phyloP scores from a whole-genome alignment of 2,888 invertebrate species.

The Mellilla xanthometata region DNA sequence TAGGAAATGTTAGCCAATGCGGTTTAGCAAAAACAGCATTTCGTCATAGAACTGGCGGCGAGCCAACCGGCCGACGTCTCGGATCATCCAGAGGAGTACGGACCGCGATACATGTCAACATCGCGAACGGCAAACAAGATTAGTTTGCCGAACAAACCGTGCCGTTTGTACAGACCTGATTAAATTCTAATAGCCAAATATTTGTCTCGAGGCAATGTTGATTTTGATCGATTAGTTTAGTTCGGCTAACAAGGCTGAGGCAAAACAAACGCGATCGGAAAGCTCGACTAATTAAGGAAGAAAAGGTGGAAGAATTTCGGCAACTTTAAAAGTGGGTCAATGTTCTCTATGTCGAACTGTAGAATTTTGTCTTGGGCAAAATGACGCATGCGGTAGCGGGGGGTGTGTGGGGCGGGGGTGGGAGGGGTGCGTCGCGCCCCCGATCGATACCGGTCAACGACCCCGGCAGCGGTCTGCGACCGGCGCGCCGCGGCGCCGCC shows the following conservation, averaged over 20 bases:
- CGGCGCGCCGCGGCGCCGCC: slow-evolving; percentile 76
- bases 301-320: slow-evolving; percentile 6
- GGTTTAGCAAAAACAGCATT: slow-evolving; percentile 43
- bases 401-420: slow-evolving; percentile 32
- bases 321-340: slow-evolving; percentile 28
- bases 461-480: slow-evolving; percentile 67
- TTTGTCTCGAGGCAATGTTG: slow-evolving; percentile 7
- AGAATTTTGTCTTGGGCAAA: slow-evolving; percentile 48
- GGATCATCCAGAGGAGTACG: slow-evolving; percentile 26
- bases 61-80: slow-evolving; percentile 42
- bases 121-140: slow-evolving; percentile 40
- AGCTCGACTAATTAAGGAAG: slow-evolving; percentile 6
- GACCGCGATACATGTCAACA: slow-evolving; percentile 44
- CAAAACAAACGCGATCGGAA: background rate
- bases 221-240: slow-evolving; percentile 1
- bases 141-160: slow-evolving; percentile 39
- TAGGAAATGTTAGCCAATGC: slow-evolving; percentile 40
- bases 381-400: slow-evolving; percentile 74
- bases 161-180: slow-evolving; percentile 23
- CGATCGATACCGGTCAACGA: slow-evolving; percentile 80
- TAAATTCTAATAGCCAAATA: slow-evolving; percentile 12
- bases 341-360: slow-evolving; percentile 30
- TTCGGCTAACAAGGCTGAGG: background rate
- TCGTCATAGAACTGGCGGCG: slow-evolving; percentile 53
- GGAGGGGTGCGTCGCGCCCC: slow-evolving; percentile 58